Evolutionary conservation across 2,888 invertebrate species (phyloP).

Genomic region (Lymantria monacha): DNA sequence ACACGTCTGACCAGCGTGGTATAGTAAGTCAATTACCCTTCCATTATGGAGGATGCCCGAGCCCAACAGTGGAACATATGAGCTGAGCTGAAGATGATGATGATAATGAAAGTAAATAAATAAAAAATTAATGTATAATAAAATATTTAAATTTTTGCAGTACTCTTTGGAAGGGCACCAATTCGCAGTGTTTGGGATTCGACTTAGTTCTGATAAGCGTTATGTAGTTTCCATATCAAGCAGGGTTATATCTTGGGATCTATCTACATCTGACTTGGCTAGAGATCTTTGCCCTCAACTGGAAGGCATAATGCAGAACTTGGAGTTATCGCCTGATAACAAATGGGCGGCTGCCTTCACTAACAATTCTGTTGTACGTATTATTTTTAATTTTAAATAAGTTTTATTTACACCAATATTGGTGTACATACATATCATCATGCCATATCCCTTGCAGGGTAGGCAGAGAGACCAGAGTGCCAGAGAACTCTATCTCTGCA

Average conservation of each 20-base stretch:
- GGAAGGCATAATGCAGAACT: constrained; percentile 97
- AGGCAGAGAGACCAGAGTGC: too few species aligned
- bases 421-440: too few species aligned
- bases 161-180: constrained; percentile 99
- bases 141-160: constrained; percentile 65
- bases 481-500: too few species aligned
- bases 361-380: constrained; percentile 92
- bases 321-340: constrained; percentile 96
- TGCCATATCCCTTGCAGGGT: too few species aligned
- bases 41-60: too few species aligned
- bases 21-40: too few species aligned
- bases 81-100: too few species aligned
- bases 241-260: constrained; percentile 97
- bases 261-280: constrained; percentile 97
- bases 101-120: too few species aligned
- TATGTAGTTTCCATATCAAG: constrained; percentile 98
- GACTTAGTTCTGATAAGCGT: constrained; percentile 93
- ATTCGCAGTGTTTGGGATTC: constrained; percentile 97
- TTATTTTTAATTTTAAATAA: neutral
- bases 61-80: too few species aligned
- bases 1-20: too few species aligned
- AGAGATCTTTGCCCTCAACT: constrained; percentile 94
- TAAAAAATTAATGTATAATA: too few species aligned
- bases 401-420: neutral
- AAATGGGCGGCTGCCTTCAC: constrained; percentile 98